Evolutionary conservation across 2,888 invertebrate species (phyloP), one percentile per base, ranked within the genome.

Genomic region (Frankliniella intonsa): DNA sequence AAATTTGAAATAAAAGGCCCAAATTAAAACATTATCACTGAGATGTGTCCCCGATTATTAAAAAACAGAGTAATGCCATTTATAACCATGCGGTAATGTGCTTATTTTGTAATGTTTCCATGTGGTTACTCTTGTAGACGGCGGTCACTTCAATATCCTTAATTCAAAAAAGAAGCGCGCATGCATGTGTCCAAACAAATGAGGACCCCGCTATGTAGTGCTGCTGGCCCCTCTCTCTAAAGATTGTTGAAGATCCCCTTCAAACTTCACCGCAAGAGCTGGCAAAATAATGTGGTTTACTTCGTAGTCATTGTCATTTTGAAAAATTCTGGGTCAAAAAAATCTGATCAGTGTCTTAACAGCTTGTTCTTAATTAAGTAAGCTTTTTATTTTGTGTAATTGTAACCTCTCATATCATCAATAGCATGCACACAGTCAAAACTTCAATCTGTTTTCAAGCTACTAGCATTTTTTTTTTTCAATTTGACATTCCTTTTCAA

Each of bases 281-380:
- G 17, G 14, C n/a, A 14, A 62, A 10, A 62, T 17, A 14, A 62
- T 62, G 62, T 62, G 11, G 7, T 76, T 81, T 81, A 1, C 25
- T 9, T 12, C 80, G 49, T 11, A 76, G 11, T 38, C 19, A 38
- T 50, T 76, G 11, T 79, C 80, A 19, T 12, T 10, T 9, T 19
- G n/a, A 17, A 25, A 76, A n/a, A n/a, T 22, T 79, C 80, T 80
- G 19, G 27, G 0, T 1, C 25, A n/a, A 0, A 7, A 10, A 12
- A 76, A 19, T 22, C 8, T 65, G 9, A 38, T 7, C 22, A 89
- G 87, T n/a, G 17, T 80, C 22, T 9, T 38, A n/a, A 27, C 22
- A 19, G 27, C 22, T 17, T 49, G 80, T 12, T 80, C 11, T 49
- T 49, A 8, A n/a, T 80, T 17, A 80, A n/a, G 80, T 80, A 80